These are phyloP conservation scores for Corvus moneduloides DNA, from an alignment of 2,113 vertebrate species.

Conservation along the genomic window DNA sequence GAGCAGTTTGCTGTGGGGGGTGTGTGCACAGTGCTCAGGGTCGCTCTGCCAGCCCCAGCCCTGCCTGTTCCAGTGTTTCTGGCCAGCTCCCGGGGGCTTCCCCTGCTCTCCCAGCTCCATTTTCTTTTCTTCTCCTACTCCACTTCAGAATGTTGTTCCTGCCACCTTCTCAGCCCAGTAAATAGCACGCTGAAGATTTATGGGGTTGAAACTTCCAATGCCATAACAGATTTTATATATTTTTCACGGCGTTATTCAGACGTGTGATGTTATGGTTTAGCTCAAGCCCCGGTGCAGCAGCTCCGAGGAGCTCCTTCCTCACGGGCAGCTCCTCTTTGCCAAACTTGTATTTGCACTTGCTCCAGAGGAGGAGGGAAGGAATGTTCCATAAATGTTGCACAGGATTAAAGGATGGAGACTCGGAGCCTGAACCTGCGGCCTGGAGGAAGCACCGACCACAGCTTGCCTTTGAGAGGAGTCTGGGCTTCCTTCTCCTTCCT, in stretches of 20 bases:
- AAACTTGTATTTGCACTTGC: slow-evolving; percentile 44
- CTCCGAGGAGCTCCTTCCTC: slow-evolving; percentile 28
- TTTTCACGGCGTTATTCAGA: slow-evolving; percentile 34
- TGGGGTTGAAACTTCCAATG: slow-evolving; percentile 11
- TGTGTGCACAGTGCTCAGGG: not conserved
- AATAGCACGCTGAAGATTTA: not conserved
- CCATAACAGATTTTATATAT: not conserved
- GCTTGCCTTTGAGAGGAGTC: not conserved
- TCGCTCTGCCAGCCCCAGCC: not conserved
- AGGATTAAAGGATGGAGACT: not conserved
- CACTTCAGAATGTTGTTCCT: slow-evolving; percentile 54
- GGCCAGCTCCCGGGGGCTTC: not conserved
- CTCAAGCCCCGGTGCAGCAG: not conserved
- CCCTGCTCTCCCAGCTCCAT: not conserved
- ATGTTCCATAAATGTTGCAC: slow-evolving; percentile 26
- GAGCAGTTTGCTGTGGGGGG: not conserved
- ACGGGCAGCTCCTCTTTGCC: slow-evolving; percentile 20
- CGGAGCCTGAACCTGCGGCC: not conserved
- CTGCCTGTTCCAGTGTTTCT: not conserved
- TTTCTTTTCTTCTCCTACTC: slow-evolving; percentile 23
- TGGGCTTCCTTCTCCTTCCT: not conserved
- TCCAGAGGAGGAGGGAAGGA: slow-evolving; percentile 27
- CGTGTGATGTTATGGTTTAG: slow-evolving; percentile 52
- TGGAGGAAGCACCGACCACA: not conserved
- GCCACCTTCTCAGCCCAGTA: slow-evolving; percentile 57